Base-by-base conservation (phyloP, 2,797 vertebrate genomes). In the Gephyroberyx darwinii region DNA sequence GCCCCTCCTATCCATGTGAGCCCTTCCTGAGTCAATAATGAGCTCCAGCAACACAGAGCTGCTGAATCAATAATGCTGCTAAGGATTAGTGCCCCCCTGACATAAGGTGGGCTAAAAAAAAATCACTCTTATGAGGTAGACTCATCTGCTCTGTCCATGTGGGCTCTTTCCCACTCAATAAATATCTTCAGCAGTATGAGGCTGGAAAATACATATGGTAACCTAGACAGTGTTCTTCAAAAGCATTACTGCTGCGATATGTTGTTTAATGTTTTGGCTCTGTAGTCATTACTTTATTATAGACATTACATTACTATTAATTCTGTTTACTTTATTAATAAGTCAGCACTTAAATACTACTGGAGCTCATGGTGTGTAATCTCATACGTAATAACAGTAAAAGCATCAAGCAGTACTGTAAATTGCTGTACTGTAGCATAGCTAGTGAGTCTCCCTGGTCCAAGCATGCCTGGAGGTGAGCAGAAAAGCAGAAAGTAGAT, bases 11-110 rank as follows among this genome's bases (percentile, higher is more conserved):
- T 58, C 60, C 61, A 78, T 78, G 67, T 80, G 80, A 80, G 67
- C 58, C 47, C 65, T 74, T 80, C 65, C 77, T 58, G 67, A 83
- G 75, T 89, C 86, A 85, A 80, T 91, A 85, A 89, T 84, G 80
- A 88, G 82, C 84, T 73, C 45, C 74, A 59, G 78, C 33, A 50
- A 57, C 55, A 57, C 22, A 16, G 60, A 48, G 60, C 60, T 19
- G 62, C 33, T 57, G 26, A 81, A 85, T 90, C 84, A 3, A 89
- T 89, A 79, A 71, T 37, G 58, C 64, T 75, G 69, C 78, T 51
- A 39, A 78, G 73, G 85, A 87, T 88, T 81, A 82, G 71, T 74
- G 66, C 39, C 65, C 79, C 74, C 75, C 47, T 26, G 71, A 84
- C 78, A 82, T 62, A 30, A 84, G 79, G 69, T 79, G 52, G 30